phyloP scores from a whole-genome alignment of 2,797 vertebrate species.

The Lindbergichthys nudifrons region DNA sequence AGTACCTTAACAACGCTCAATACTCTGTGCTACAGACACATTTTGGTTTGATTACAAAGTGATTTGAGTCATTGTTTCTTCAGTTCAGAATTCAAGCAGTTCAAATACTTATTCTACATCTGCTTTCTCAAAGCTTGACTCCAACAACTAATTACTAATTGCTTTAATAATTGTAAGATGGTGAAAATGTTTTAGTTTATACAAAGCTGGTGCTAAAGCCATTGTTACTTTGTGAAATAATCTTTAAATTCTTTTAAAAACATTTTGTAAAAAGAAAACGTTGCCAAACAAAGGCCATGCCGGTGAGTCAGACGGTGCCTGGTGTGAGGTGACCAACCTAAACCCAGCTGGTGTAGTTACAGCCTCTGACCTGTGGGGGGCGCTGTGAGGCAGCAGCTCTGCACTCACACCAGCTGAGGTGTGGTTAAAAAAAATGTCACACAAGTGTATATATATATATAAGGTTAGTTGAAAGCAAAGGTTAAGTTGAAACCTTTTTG shows the following conservation, averaged over 20 bases:
- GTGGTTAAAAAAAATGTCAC: constrained; percentile 5
- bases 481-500: too few relatives aligned
- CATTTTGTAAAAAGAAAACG: background rate
- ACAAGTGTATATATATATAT: too few relatives aligned
- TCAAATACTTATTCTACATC: background rate
- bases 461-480: too few relatives aligned
- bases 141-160: too few relatives aligned
- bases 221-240: background rate
- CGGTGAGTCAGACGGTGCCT: background rate
- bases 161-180: too few relatives aligned
- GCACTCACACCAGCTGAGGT: background rate
- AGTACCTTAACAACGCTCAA: too few relatives aligned
- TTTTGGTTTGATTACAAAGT: too few relatives aligned
- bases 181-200: background rate
- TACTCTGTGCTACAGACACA: background rate
- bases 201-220: background rate
- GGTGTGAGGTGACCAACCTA: background rate
- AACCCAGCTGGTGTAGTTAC: background rate
- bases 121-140: background rate
- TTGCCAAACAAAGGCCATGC: background rate
- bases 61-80: background rate
- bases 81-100: background rate
- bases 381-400: constrained; percentile 19
- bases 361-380: constrained; percentile 27
- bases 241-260: background rate